These are phyloP conservation scores for Micoletzkya japonica DNA, from an alignment of 2,888 invertebrate genomes.

Conservation along the genomic window DNA sequence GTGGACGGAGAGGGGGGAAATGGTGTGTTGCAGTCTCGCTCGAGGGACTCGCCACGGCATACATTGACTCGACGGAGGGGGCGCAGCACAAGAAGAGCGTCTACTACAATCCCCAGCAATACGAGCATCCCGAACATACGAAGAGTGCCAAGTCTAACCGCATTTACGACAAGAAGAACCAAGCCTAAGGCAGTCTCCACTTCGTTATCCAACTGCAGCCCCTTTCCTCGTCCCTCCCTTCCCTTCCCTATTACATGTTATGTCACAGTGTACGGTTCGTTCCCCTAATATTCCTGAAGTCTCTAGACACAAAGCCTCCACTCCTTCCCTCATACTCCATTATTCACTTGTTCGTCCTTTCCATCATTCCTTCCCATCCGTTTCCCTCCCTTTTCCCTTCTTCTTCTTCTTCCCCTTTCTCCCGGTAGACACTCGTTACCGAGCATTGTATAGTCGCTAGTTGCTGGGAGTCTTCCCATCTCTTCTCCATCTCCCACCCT, in stretches of 20 bases:
- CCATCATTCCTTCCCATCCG: not conserved
- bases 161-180: too few relatives aligned
- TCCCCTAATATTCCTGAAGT: too few relatives aligned
- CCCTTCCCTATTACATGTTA: too few relatives aligned
- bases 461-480: too few relatives aligned
- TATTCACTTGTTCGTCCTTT: not conserved
- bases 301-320: not conserved
- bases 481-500: too few relatives aligned
- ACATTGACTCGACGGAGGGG: constrained; percentile 28
- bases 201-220: too few relatives aligned
- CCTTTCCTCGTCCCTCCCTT: too few relatives aligned
- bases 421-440: too few relatives aligned
- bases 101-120: constrained; percentile 35
- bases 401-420: too few relatives aligned
- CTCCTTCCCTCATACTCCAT: not conserved
- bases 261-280: too few relatives aligned
- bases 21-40: constrained; percentile 41
- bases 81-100: constrained; percentile 29
- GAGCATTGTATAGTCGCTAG: too few relatives aligned
- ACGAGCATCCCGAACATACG: constrained; percentile 48
- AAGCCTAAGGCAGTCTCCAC: too few relatives aligned
- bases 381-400: not conserved
- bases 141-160: constrained; percentile 33
- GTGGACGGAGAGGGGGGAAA: not conserved
- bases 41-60: constrained; percentile 52